These are phyloP conservation scores for Phymatocera aterrima DNA, from an alignment of 2,888 invertebrate genomes.

Conservation along the genomic window DNA sequence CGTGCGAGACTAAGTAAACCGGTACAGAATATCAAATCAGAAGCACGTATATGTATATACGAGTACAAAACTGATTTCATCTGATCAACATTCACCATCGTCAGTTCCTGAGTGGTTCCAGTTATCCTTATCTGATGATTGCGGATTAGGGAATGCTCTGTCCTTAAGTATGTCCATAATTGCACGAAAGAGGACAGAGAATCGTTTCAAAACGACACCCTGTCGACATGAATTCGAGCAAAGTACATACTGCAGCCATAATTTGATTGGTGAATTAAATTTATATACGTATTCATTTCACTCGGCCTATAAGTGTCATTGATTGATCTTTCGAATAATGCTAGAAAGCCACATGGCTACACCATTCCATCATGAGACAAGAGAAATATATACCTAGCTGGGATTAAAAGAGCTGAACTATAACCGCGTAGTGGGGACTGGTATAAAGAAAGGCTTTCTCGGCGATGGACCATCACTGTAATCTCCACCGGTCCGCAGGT, in stretches of 20 bases:
- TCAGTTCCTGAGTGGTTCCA: neutral
- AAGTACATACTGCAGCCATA: neutral
- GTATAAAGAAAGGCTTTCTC: slow-evolving; percentile 42
- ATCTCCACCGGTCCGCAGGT: slow-evolving; percentile 28
- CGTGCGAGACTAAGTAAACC: neutral
- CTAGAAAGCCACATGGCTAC: neutral
- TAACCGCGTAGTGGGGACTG: slow-evolving; percentile 12
- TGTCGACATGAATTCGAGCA: too few relatives aligned
- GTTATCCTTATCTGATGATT: neutral
- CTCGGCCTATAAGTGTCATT: neutral
- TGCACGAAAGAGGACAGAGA: neutral
- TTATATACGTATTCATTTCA: slow-evolving; percentile 3
- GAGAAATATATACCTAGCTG: neutral
- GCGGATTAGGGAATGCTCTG: neutral
- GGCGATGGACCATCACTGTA: slow-evolving; percentile 41
- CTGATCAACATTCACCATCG: neutral
- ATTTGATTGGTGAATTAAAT: neutral
- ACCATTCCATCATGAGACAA: neutral
- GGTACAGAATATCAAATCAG: neutral
- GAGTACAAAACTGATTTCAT: neutral
- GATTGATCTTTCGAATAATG: neutral
- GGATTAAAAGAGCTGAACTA: neutral
- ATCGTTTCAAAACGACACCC: neutral
- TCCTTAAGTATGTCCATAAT: neutral
- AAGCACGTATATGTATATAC: too few relatives aligned